Base-by-base conservation (phyloP, 2,888 invertebrate genomes). In the Tachina grossa region DNA sequence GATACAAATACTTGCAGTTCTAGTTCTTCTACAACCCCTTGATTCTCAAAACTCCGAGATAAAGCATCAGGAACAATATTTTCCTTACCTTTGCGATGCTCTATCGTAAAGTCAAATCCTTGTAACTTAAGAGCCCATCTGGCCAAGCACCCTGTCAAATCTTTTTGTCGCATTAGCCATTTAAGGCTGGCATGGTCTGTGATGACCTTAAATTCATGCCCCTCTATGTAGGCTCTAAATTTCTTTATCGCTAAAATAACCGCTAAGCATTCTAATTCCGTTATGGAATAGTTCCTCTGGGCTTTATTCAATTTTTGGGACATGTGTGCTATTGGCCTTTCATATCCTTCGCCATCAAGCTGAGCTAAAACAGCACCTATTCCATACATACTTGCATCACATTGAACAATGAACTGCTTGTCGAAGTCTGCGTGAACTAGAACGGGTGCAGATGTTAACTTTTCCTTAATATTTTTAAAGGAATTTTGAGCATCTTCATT, bases 321-420 rank as follows among this genome's bases (percentile, higher is more conserved):
- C 59, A 59, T 59, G n/a, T 14, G 41, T 14, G 59, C 59, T 59
- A 59, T 41, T 39, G 65, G 65, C 10, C 55, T 80, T 90, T 90
- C 1, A 89, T 87, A 39, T 13, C 68, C 68, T 13, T 69, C 39
- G 14, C 13, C 16, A 14, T 78, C 69, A 22, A 41, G 11, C 47
- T 78, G 77, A 43, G 68, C 77, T 10, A 81, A 74, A 39, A 77
- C 43, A 31, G 57, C 49, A 57, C 83, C 75, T 11, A 75, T n/a
- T 31, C 78, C 78, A 10, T 68, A 16, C n/a, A 16, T 45, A 61
- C 74, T 84, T 10, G 79, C 83, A 45, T 84, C 83, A 53, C 78
- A 84, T 47, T 79, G 83, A 5, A 84, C 39, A 6, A 84, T 61
- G 69, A 83, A 83, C 8, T 75, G 65, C 45, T 84, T 84, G n/a